A percentile compares a stretch with the other conserved stretches of the same genome.
These are phyloP conservation scores for Sinotaia quadrata DNA, from an alignment of 2,888 invertebrate species.

Conservation along the genomic window DNA sequence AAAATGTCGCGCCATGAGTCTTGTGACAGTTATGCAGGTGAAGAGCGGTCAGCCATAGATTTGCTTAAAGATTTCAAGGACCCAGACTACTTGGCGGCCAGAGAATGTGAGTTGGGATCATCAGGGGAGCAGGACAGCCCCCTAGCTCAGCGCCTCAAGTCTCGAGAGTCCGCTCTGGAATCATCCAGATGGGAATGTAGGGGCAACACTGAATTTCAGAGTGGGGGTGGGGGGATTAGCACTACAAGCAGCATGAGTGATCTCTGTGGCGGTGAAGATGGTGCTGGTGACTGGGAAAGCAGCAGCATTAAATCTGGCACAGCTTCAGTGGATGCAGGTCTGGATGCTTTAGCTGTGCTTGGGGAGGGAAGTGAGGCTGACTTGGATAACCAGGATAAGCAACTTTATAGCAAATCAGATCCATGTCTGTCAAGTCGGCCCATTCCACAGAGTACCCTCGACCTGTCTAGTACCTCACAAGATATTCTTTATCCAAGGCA, in stretches of 20 bases:
- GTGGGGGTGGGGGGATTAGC: slow-evolving; percentile 37
- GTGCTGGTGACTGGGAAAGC: slow-evolving; percentile 26
- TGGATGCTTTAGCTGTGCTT: slow-evolving; percentile 46
- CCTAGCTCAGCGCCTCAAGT: slow-evolving; percentile 45
- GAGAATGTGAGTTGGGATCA: slow-evolving; percentile 63
- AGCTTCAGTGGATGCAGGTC: slow-evolving; percentile 59
- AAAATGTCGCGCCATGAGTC: slow-evolving; percentile 40
- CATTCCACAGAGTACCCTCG: too few species aligned
- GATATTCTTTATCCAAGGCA: too few species aligned
- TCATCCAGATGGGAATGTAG: neutral
- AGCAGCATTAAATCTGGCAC: slow-evolving; percentile 41
- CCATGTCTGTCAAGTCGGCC: slow-evolving; percentile 20
- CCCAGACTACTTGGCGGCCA: slow-evolving; percentile 58
- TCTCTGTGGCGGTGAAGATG: slow-evolving; percentile 48
- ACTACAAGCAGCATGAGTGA: slow-evolving; percentile 62
- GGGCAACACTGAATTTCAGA: neutral
- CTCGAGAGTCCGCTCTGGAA: slow-evolving; percentile 2
- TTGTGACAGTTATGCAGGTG: slow-evolving; percentile 55
- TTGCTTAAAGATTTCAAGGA: slow-evolving; percentile 66
- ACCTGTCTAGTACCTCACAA: too few species aligned
- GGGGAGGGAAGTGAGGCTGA: slow-evolving; percentile 30
- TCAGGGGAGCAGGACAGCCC: slow-evolving; percentile 67
- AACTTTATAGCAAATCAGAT: slow-evolving; percentile 34
- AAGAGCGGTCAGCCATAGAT: slow-evolving; percentile 52
- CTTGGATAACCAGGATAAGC: slow-evolving; percentile 1